A percentile compares a stretch with the other conserved stretches of the same genome.
Conservation (phyloP, 2,888 invertebrate genomes). For the Linnaemya vulpina region DNA sequence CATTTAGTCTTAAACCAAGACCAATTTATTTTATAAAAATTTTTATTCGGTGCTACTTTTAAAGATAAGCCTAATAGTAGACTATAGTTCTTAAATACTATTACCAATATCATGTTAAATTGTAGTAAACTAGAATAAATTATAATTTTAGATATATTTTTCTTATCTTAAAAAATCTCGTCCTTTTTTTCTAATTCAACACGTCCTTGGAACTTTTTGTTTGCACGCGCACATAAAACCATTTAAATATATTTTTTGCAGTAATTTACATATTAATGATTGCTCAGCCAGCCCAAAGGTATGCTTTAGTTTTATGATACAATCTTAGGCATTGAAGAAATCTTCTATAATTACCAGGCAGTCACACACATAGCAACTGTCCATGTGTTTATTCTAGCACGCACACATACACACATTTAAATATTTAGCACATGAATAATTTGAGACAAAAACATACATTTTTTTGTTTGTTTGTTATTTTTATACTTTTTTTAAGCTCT, state of each 20-base stretch:
- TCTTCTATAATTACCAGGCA: constrained; percentile 10
- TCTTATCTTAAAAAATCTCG: neutral
- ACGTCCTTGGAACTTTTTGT: neutral
- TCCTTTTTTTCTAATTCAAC: neutral
- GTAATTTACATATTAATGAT: constrained; percentile 7
- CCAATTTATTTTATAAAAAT: neutral
- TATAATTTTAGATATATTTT: neutral
- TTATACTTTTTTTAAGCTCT: constrained; percentile 5
- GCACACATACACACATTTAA: constrained; percentile 1
- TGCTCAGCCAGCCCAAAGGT: constrained; percentile 8
- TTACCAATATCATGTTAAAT: neutral
- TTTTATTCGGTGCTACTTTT: neutral
- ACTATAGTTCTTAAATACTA: neutral
- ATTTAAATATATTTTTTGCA: neutral
- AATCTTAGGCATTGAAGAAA: neutral
- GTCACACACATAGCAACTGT: neutral
- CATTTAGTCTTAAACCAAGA: no score
- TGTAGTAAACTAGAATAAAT: neutral
- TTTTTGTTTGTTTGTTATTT: neutral
- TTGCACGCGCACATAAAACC: neutral
- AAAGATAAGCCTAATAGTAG: neutral
- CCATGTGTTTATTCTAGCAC: neutral
- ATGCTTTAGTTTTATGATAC: constrained; percentile 32
- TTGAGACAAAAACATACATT: neutral
- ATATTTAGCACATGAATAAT: constrained; percentile 5